A percentile compares a stretch with the other conserved stretches of the same genome.
Conservation (phyloP, 2,113 vertebrate species). For the Podiceps cristatus region DNA sequence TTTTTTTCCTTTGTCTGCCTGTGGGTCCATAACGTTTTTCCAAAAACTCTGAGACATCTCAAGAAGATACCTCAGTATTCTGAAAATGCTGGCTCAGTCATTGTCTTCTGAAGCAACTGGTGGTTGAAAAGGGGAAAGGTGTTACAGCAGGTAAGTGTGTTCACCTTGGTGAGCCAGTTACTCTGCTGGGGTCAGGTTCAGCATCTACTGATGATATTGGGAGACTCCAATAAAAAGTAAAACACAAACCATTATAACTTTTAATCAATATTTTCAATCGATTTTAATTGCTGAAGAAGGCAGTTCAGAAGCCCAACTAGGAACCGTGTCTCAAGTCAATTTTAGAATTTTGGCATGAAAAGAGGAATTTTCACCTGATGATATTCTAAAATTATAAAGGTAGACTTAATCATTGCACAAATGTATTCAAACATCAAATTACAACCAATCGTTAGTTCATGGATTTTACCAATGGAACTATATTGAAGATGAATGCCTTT, state of each 20-base stretch:
- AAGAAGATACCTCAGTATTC: background rate
- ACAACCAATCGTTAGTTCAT: background rate
- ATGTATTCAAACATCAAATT: constrained; percentile 27
- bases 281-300: constrained; percentile 20
- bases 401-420: background rate
- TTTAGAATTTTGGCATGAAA: background rate
- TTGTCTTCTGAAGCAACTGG: background rate
- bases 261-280: constrained; percentile 2
- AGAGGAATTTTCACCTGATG: background rate
- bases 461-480: background rate
- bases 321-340: background rate
- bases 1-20: background rate
- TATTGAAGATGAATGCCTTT: background rate
- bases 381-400: background rate
- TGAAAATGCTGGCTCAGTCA: background rate
- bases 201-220: background rate
- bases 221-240: background rate
- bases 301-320: background rate
- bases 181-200: background rate
- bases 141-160: background rate
- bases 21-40: background rate
- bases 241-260: background rate
- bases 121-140: background rate
- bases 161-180: background rate
- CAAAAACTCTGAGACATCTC: background rate